A percentile compares a stretch with the other conserved stretches of the same genome.
Conservation (phyloP, 2,888 invertebrate species). For the Lumbricus terrestris region DNA sequence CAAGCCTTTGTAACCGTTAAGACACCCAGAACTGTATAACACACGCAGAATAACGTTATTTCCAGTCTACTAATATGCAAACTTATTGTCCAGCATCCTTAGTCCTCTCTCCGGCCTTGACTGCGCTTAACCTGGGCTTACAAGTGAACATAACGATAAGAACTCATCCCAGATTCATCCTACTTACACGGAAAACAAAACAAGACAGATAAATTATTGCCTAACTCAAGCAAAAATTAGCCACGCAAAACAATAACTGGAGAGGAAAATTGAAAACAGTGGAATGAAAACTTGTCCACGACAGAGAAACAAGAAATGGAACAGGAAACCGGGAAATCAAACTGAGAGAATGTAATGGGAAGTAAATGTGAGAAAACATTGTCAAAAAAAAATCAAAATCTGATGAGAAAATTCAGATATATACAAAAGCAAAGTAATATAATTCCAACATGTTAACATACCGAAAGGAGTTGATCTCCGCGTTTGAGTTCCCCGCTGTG, state of each 20-base stretch:
- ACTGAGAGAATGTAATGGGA: background rate
- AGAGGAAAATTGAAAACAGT: background rate
- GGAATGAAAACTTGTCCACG: no score
- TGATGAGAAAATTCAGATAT: background rate
- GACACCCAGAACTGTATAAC: no score
- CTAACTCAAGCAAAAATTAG: background rate
- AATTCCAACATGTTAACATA: slow-evolving; percentile 43
- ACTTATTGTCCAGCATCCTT: background rate
- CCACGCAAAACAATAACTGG: background rate
- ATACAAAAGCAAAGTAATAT: background rate
- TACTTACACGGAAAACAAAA: background rate
- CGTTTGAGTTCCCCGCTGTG: slow-evolving; percentile 81
- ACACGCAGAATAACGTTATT: no score
- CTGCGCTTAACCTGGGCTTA: background rate
- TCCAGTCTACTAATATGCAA: no score
- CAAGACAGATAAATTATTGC: background rate
- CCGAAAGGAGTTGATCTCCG: slow-evolving; percentile 86
- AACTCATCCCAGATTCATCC: background rate
- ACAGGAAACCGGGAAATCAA: background rate
- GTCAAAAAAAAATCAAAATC: no score
- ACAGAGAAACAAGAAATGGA: background rate
- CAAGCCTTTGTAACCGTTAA: no score
- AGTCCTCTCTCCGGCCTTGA: background rate
- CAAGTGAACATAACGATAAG: background rate
- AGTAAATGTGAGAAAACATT: background rate